Conservation (phyloP, 2,797 vertebrate genomes). For the Thamnophis elegans region DNA sequence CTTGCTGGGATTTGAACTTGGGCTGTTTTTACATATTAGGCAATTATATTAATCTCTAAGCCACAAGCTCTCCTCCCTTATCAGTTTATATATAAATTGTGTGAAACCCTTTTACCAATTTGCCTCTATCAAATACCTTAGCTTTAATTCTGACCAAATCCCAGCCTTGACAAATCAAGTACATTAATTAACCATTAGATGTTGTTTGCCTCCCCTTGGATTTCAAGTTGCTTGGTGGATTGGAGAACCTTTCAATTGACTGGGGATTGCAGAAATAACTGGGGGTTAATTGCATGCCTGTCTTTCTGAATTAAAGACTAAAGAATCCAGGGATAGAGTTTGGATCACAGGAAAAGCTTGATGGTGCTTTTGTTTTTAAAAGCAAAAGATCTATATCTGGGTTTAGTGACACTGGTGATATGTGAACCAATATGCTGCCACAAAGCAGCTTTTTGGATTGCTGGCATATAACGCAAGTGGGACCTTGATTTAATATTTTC, state of each 20-base stretch:
- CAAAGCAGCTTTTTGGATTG: background rate
- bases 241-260: constrained; percentile 19
- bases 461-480: background rate
- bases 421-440: background rate
- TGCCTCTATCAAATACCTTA: constrained; percentile 22
- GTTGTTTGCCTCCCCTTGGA: constrained; percentile 18
- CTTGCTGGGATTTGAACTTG: no score
- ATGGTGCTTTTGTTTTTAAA: background rate
- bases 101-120: constrained; percentile 8
- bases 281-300: constrained; percentile 32
- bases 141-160: constrained; percentile 4
- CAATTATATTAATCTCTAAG: no score
- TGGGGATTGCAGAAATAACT: background rate
- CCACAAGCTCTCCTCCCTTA: no score
- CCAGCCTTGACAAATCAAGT: constrained; percentile 21
- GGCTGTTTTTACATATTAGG: no score
- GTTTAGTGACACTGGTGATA: background rate
- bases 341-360: constrained; percentile 10
- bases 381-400: constrained; percentile 1
- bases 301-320: constrained; percentile 38
- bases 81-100: background rate
- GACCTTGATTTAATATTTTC: background rate
- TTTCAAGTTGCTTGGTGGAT: constrained; percentile 12
- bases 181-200: constrained; percentile 19
- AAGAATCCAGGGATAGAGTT: background rate